A percentile compares a stretch with the other conserved stretches of the same genome.
Evolutionary conservation across 2,888 invertebrate genomes (phyloP).

Genomic region (Parthenolecanium corni): DNA sequence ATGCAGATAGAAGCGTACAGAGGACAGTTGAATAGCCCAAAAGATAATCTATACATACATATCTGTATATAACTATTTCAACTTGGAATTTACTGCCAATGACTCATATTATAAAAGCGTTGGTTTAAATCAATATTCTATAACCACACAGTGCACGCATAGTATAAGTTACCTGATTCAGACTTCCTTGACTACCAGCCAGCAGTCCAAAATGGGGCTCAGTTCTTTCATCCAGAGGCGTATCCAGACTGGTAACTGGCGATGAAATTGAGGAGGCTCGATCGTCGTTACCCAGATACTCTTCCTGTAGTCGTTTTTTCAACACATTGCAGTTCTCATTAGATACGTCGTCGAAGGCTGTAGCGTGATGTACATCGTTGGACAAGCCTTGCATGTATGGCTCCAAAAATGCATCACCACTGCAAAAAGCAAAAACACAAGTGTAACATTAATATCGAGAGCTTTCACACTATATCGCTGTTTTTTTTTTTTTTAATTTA

Average conservation of each 20-base stretch:
- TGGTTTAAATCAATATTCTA: too few relatives aligned
- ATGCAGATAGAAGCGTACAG: too few relatives aligned
- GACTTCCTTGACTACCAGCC: constrained; percentile 11
- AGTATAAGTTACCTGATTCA: constrained; percentile 24
- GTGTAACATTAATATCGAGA: not conserved
- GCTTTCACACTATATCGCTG: too few relatives aligned
- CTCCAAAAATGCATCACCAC: constrained; percentile 63
- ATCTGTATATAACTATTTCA: too few relatives aligned
- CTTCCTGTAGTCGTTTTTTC: constrained; percentile 32
- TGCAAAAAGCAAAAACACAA: constrained; percentile 43
- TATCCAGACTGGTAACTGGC: constrained; percentile 18
- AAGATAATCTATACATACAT: too few relatives aligned
- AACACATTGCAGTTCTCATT: constrained; percentile 41
- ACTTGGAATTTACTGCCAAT: too few relatives aligned
- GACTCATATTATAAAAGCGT: too few relatives aligned
- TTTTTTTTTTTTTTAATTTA: too few relatives aligned
- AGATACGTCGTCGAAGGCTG: constrained; percentile 36
- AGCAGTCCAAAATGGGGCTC: constrained; percentile 18
- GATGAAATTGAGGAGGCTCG: constrained; percentile 27
- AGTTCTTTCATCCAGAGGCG: constrained; percentile 14
- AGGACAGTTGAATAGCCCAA: too few relatives aligned
- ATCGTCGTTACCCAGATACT: constrained; percentile 26
- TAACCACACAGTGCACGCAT: too few relatives aligned
- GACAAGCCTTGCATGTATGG: constrained; percentile 56
- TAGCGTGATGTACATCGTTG: constrained; percentile 40